Evolutionary conservation across 2,113 vertebrate species (phyloP).

Genomic region (Trichechus manatus): DNA sequence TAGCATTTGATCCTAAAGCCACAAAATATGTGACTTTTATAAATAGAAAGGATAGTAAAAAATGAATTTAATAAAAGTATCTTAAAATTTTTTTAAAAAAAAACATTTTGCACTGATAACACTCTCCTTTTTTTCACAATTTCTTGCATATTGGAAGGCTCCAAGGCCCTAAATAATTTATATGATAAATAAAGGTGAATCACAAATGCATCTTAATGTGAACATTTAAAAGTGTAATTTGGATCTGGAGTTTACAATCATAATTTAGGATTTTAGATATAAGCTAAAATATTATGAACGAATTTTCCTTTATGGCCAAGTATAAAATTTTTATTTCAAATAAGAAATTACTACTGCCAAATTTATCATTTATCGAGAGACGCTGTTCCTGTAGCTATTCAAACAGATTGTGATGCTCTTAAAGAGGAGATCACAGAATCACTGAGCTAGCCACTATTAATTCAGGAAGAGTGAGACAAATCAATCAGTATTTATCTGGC

Average conservation of each 20-base stretch:
- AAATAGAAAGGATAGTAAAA: conserved; percentile 66
- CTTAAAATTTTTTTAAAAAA: conserved; percentile 58
- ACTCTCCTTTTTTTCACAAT: conserved; percentile 1
- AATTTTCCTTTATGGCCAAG: background rate
- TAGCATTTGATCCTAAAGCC: background rate
- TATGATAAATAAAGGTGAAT: conserved; percentile 62
- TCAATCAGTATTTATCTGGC: background rate
- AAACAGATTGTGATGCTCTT: background rate
- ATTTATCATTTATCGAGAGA: conserved; percentile 13
- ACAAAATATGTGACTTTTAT: conserved; percentile 52
- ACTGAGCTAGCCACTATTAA: background rate
- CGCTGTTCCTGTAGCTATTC: background rate
- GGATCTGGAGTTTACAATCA: background rate
- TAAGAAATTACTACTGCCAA: background rate
- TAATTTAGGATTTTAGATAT: conserved; percentile 31
- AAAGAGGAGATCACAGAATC: background rate
- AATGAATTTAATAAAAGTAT: conserved; percentile 75
- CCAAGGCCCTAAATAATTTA: conserved; percentile 43
- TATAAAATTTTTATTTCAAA: conserved; percentile 1
- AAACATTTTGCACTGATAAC: conserved; percentile 52
- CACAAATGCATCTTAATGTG: conserved; percentile 52
- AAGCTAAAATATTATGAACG: background rate
- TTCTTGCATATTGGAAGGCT: background rate
- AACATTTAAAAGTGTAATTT: background rate
- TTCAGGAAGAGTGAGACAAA: background rate